Evolutionary conservation across 2,113 vertebrate species (phyloP).

Genomic region (Setophaga kirtlandii): DNA sequence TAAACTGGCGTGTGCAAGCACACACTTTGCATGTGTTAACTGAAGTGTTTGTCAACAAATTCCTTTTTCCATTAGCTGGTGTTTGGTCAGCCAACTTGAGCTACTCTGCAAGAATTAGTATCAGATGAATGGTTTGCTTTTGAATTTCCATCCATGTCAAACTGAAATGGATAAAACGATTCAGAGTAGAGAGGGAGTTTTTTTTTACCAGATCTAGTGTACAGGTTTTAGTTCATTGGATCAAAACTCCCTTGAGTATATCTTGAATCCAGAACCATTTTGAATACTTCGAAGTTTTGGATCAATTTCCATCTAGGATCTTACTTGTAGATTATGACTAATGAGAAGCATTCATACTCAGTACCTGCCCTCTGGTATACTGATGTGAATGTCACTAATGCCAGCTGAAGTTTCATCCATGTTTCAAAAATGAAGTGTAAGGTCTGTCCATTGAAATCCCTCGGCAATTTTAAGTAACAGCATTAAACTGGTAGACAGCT

Average conservation of each 20-base stretch:
- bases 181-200: not conserved
- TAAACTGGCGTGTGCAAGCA: not conserved
- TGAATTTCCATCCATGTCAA: not conserved
- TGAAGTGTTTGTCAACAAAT: constrained; percentile 75
- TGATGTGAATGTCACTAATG: not conserved
- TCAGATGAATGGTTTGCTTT: constrained; percentile 28
- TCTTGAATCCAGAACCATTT: not conserved
- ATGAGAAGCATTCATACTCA: not conserved
- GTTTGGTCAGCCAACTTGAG: constrained; percentile 49
- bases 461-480: not conserved
- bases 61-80: constrained; percentile 60
- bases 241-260: not conserved
- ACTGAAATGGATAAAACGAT: not conserved
- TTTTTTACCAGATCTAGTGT: not conserved
- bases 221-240: not conserved
- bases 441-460: not conserved
- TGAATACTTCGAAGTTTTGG: not conserved
- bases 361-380: not conserved
- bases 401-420: not conserved
- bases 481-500: not conserved
- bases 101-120: constrained; percentile 32
- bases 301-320: not conserved
- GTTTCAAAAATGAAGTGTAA: not conserved
- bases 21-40: constrained; percentile 31
- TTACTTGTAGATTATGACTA: not conserved